Percentiles rank a stretch among this genome's conserved stretches.
phyloP scores from a whole-genome alignment of 2,888 invertebrate genomes.

The Dysmachus trigonus region DNA sequence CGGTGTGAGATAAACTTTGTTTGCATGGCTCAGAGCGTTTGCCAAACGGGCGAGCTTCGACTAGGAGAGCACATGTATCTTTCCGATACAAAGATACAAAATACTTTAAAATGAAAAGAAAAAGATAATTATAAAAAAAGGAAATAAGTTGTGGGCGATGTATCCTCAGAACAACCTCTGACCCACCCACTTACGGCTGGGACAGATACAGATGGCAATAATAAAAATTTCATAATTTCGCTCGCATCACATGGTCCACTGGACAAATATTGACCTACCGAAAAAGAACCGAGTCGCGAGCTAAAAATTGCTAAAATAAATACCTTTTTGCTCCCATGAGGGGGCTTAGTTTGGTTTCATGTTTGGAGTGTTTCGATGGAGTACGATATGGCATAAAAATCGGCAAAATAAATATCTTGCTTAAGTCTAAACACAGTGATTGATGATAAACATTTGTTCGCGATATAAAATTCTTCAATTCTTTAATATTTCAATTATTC shows the following conservation, averaged over 20 bases:
- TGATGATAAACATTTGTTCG: not conserved
- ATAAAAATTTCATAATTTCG: not conserved
- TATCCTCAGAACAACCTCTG: not conserved
- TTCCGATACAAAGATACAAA: not conserved
- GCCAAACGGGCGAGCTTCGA: not conserved
- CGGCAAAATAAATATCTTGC: not conserved
- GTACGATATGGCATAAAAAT: not conserved
- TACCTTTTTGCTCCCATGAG: not conserved
- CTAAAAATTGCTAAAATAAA: not conserved
- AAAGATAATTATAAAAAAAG: not conserved
- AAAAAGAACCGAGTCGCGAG: not conserved
- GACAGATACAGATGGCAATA: not conserved
- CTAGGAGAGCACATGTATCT: not conserved
- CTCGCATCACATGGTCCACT: not conserved
- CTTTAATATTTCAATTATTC: too few species aligned
- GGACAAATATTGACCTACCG: not conserved
- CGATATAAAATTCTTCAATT: not conserved
- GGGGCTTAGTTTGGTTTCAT: not conserved
- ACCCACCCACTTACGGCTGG: not conserved
- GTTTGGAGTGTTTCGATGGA: not conserved
- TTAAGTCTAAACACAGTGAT: not conserved
- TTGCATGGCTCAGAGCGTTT: not conserved
- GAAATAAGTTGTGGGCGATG: not conserved
- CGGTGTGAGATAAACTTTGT: not conserved
- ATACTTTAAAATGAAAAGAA: not conserved